These are phyloP conservation scores for Alauda arvensis DNA, from an alignment of 2,797 vertebrate genomes.

Conservation along the genomic window DNA sequence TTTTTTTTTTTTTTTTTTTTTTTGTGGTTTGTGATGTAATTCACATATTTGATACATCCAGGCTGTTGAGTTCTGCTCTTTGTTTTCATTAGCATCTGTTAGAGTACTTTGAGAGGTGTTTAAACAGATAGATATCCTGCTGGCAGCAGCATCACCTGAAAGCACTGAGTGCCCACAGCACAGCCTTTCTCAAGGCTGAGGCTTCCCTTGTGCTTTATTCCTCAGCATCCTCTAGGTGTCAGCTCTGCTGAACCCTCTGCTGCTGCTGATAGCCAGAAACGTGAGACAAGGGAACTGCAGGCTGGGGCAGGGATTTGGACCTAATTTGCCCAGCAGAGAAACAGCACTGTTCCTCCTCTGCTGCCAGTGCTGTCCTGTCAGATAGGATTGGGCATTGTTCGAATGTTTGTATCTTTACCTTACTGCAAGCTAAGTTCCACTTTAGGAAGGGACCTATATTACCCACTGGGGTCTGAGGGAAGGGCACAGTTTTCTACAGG, in stretches of 20 bases:
- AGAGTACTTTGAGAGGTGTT: neutral
- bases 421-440: neutral
- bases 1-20: neutral
- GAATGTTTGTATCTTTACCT: neutral
- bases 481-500: neutral
- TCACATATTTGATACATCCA: neutral
- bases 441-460: neutral
- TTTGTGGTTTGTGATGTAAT: neutral
- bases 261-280: neutral
- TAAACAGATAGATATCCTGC: neutral
- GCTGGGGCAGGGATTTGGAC: neutral
- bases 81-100: neutral
- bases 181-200: accelerated
- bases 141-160: neutral
- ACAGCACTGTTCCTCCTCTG: neutral
- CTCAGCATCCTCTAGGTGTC: neutral
- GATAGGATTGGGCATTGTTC: neutral
- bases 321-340: neutral
- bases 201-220: neutral
- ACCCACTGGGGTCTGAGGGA: neutral
- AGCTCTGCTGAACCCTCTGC: neutral
- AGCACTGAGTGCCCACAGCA: accelerated
- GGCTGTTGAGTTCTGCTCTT: neutral
- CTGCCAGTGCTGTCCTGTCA: neutral
- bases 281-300: neutral